Base-by-base conservation (phyloP, 2,113 vertebrate genomes). In the Istiophorus platypterus region DNA sequence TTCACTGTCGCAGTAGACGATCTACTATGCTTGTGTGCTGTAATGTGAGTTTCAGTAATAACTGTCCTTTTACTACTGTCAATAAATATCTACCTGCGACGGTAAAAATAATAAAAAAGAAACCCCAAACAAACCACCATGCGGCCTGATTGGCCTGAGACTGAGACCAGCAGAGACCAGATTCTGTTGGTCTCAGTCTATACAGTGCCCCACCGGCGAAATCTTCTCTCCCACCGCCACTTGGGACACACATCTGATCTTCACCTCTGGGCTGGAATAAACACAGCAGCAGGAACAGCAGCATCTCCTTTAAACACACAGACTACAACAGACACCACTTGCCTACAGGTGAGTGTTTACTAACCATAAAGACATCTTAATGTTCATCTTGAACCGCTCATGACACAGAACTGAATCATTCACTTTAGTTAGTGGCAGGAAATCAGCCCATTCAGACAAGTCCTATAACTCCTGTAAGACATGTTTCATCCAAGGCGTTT, bases 111-210 rank as follows among this genome's bases (percentile, higher is more conserved):
- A 18, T 20, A 18, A 18, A 51, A 51, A 18, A 51, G 6, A 18
- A 51, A 47, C 4, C 34, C 34, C 34, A 13, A 51, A 13, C 8
- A 31, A 5, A 12, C 11, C 18, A 12, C 17, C 27, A 17, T 2
- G 42, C 13, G 22, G 7, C 72, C 10, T 64, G 2, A 61, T 15
- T 9, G 14, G 39, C 34, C 54, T 74, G 70, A 77, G 78, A 72
- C 17, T 67, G 76, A 70, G 37, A 62, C 41, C 61, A 51, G 80
- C 31, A 70, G 62, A 29, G 14, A 34, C 22, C 67, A 1, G 41
- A 5, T 85, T 84, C 83, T 85, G 85, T 84, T 87, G 80, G 81
- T 80, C 41, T 86, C 82, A 66, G 54, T 49, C 56, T 69, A 69
- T 49, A 77, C 49, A 45, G 22, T 57, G 63, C 49, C 73, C 76